Evolutionary conservation across 2,113 vertebrate genomes (phyloP), one percentile per base, ranked within the genome.

Genomic region (Cavia porcellus): DNA sequence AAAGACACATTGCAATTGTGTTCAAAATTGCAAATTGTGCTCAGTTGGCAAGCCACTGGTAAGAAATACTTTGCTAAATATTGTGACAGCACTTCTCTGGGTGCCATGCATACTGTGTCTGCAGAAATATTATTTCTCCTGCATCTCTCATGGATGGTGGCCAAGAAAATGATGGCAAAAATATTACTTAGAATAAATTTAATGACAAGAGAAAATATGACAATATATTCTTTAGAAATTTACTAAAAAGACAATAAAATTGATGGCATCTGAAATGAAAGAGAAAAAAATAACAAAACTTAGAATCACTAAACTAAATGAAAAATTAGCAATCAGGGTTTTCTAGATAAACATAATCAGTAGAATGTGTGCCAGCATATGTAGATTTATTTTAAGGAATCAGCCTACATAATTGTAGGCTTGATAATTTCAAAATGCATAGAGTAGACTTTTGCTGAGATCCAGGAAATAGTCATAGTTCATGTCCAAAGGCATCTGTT

Each of bases 221-320:
- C 35, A 86, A 35, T 70, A 42, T 90, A 88, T 89, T n/a, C 14
- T 24, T 93, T n/a, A 7, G 62, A 61, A 19, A 92, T 82, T 88
- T 72, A 72, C 20, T 77, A 96, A 95, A 95, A 59, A 86, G 62
- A 90, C 12, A 90, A 74, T 92, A 88, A 84, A 72, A 5, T 61
- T 75, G 35, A 64, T 22, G 45, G 12, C 38, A 42, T 77, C 38
- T 72, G 24, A 77, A 95, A 90, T 85, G 74, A 17, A 80, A 52
- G 4, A 72, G 74, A 17, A 80, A 52, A 52, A 72, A 13, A 86
- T 62, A 95, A 87, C 47, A 95, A 77, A 89, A 12, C 38, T 88
- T n/a, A 52, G 19, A 79, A 66, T 61, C 25, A 50, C 38, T 45
- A 82, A 94, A 86, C 2, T n/a, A 77, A 83, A 93, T 47, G 32